Conservation (phyloP, 2,797 vertebrate species). For the Hylomyscus alleni region DNA sequence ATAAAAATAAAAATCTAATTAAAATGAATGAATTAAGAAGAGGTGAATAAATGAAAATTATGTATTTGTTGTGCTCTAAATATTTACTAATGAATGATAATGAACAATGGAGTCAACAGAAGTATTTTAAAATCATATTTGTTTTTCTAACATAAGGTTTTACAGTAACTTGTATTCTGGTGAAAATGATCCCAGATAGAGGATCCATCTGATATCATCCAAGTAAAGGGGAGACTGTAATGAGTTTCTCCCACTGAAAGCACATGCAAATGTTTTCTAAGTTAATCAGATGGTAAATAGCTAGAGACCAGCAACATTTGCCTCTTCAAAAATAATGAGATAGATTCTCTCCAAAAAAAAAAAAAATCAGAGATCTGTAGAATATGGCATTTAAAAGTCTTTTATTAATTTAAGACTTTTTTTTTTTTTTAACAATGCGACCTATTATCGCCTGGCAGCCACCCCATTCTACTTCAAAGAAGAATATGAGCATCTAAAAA, state of each 20-base stretch:
- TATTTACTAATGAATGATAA: background rate
- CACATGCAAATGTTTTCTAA: background rate
- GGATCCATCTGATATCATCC: background rate
- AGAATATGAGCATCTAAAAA: background rate
- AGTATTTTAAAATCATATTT: background rate
- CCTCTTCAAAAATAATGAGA: background rate
- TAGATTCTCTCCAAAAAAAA: background rate
- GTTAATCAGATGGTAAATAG: background rate
- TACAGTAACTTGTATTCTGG: background rate
- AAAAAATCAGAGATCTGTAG: background rate
- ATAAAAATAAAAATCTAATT: background rate
- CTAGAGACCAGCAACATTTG: background rate
- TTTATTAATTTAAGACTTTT: background rate
- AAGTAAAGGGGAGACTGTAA: background rate
- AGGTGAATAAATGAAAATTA: background rate
- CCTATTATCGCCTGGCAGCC: background rate
- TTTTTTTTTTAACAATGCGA: background rate
- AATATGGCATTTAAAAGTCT: background rate
- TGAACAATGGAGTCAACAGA: too few relatives aligned
- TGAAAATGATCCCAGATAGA: background rate
- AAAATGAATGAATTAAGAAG: background rate
- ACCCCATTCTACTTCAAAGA: background rate
- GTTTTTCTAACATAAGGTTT: background rate
- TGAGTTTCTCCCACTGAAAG: background rate
- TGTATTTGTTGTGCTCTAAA: background rate